Conservation (phyloP, 2,888 invertebrate species). For the Platypus cylindrus region DNA sequence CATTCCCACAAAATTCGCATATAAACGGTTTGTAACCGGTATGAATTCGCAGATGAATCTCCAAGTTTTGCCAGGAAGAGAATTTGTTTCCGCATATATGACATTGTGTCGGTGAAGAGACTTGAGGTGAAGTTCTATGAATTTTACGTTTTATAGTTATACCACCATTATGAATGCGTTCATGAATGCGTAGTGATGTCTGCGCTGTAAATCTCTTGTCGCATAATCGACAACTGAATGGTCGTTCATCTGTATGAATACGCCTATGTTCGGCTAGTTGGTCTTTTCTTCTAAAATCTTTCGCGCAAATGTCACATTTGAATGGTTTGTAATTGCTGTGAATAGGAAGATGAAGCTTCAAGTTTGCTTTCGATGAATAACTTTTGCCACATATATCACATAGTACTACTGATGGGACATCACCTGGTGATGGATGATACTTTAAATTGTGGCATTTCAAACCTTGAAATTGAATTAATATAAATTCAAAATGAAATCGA, state of each 20-base stretch:
- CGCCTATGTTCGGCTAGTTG: too few relatives aligned
- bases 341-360: too few relatives aligned
- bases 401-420: too few relatives aligned
- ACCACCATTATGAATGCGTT: not conserved
- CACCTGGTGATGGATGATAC: too few relatives aligned
- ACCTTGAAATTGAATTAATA: too few relatives aligned
- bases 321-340: too few relatives aligned
- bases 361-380: too few relatives aligned
- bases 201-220: not conserved
- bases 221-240: not conserved
- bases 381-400: too few relatives aligned
- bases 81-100: not conserved
- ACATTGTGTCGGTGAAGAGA: not conserved
- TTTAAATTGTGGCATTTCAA: too few relatives aligned
- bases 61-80: not conserved
- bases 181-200: not conserved
- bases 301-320: too few relatives aligned
- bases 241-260: not conserved
- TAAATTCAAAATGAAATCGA: too few relatives aligned
- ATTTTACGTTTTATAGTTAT: not conserved
- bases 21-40: slow-evolving; percentile 30
- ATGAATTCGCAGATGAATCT: slow-evolving; percentile 16
- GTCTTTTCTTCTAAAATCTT: slow-evolving; percentile 2
- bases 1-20: too few relatives aligned
- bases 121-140: not conserved